Percentiles rank a stretch among this genome's conserved stretches.
Conservation (phyloP, 1,140 invertebrate species). For the Choristoneura fumiferana region DNA sequence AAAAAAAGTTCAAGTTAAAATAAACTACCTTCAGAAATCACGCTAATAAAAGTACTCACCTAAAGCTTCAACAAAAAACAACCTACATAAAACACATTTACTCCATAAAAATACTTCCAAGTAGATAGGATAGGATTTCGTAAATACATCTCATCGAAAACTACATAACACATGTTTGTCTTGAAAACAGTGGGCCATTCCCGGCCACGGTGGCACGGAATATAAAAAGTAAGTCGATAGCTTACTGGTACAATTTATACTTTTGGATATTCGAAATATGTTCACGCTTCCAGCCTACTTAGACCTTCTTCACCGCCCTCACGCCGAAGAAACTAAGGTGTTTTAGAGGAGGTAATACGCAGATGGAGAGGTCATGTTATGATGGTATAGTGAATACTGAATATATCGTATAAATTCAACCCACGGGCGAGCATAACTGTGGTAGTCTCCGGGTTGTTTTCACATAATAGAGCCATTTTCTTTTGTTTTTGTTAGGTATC, state of each 20-base stretch:
- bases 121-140: conserved; percentile 24
- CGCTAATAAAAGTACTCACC: neutral
- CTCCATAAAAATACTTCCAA: conserved; percentile 13
- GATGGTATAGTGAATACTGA: conserved; percentile 49
- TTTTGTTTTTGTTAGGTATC: conserved; percentile 73
- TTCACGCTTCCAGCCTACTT: conserved; percentile 33
- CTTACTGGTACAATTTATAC: conserved; percentile 75
- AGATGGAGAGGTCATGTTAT: conserved; percentile 34
- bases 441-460: conserved; percentile 72
- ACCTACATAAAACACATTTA: conserved; percentile 15
- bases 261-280: conserved; percentile 76
- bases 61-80: conserved; percentile 6
- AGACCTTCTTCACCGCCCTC: conserved; percentile 29
- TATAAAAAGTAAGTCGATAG: conserved; percentile 78
- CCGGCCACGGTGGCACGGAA: conserved; percentile 57
- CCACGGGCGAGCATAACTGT: conserved; percentile 73
- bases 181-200: conserved; percentile 71
- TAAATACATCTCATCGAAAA: conserved; percentile 29
- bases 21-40: too few species aligned
- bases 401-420: conserved; percentile 74
- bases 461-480: conserved; percentile 77
- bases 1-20: too few species aligned
- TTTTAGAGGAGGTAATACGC: conserved; percentile 15
- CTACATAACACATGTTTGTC: conserved; percentile 61
- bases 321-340: neutral